Base-by-base conservation (phyloP, 2,113 vertebrate genomes). In the Myrmecobius fasciatus region DNA sequence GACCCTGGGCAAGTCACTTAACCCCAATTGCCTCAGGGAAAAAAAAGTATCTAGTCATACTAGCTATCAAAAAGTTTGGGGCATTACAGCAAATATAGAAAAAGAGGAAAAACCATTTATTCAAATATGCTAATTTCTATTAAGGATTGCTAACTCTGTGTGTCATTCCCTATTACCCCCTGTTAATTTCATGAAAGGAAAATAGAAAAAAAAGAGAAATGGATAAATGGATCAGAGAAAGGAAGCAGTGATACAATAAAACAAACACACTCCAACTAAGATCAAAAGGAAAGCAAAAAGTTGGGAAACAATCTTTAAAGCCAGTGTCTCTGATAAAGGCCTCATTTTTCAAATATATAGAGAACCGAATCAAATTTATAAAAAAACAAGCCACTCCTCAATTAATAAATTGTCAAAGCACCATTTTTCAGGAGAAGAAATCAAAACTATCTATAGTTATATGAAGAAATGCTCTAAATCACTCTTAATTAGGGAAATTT, bases 201-300 rank as follows among this genome's bases (percentile, higher is more conserved):
- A 8, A 47, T 89, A 36, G 22, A 2, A 51, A 51, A 51, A 51
- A 51, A n/a, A 31, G 11, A 60, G 51, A 48, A n/a, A 28, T 7
- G 54, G 24, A n/a, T n/a, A 28, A 24, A 52, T 2, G 0, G 2
- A 26, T 2, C 24, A 17, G 43, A 0, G 49, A 54, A 6, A 4
- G 2, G n/a, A 83, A 17, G 36, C 36, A 83, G 17, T 43, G 67
- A 43, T 43, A 83, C 43, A 43, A 83, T 83, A 83, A 83, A 43
- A 36, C 31, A 67, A 67, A 67, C 60, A 67, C 31, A 67, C 36
- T 12, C 31, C 31, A 36, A 67, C 3, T 3, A 67, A 67, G 31
- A 67, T 67, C 36, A 67, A 14, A 67, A 67, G 60, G 31, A 17
- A 67, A 67, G 60, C 12, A 67, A 14, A 67, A 67, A 36, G 3